Evolutionary conservation across 2,888 invertebrate genomes (phyloP).

Genomic region (Cryptocephalus moraei): DNA sequence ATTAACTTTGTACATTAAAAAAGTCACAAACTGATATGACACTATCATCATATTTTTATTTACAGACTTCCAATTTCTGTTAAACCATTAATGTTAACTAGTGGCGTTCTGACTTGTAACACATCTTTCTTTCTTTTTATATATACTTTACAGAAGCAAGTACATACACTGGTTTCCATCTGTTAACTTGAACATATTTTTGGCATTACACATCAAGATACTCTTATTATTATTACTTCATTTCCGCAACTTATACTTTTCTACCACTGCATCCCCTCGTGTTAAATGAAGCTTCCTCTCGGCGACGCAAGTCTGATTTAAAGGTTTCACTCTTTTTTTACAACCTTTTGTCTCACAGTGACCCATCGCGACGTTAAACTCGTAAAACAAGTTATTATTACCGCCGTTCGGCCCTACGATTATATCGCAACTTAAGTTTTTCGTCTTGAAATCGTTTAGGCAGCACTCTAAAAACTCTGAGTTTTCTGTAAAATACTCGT

Average conservation of each 20-base stretch:
- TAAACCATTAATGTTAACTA: too few relatives aligned
- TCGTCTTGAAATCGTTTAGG: conserved; percentile 47
- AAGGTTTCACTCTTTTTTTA: conserved; percentile 38
- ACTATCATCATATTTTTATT: too few relatives aligned
- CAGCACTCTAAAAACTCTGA: conserved; percentile 67
- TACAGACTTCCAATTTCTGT: too few relatives aligned
- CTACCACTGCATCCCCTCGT: conserved; percentile 24
- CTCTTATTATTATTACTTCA: background rate
- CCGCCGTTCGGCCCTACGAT: conserved; percentile 71
- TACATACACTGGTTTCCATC: too few relatives aligned
- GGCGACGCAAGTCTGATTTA: conserved; percentile 52
- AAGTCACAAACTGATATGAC: too few relatives aligned
- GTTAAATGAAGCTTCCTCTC: conserved; percentile 29
- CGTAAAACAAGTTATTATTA: conserved; percentile 54
- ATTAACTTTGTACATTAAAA: too few relatives aligned
- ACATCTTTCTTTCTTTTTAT: too few relatives aligned
- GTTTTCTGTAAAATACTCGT: conserved; percentile 56
- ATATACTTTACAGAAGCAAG: too few relatives aligned
- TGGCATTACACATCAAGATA: background rate
- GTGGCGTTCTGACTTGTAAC: too few relatives aligned
- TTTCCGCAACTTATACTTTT: conserved; percentile 19
- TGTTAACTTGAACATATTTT: too few relatives aligned
- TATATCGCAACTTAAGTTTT: conserved; percentile 53
- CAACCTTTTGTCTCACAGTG: conserved; percentile 50
- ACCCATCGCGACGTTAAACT: conserved; percentile 52